phyloP scores from a whole-genome alignment of 2,113 vertebrate genomes.

The Psettodes erumei region DNA sequence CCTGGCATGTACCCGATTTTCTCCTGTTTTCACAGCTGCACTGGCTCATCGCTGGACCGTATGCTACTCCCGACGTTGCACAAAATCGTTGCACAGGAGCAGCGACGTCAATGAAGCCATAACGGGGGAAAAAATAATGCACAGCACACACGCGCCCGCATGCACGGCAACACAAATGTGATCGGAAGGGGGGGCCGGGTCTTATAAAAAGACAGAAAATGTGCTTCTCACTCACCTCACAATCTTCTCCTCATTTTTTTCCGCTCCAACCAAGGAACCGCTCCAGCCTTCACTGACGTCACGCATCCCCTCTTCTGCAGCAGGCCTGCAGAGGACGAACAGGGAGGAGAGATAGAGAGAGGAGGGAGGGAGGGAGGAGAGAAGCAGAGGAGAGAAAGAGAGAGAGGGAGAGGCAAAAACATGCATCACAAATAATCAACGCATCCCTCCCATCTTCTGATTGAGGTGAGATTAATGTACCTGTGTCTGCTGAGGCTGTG shows the following conservation, averaged over 20 bases:
- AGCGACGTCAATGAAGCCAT: conserved; percentile 48
- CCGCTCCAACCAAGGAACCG: conserved; percentile 76
- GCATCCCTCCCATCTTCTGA: conserved; percentile 19
- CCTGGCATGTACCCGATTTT: conserved; percentile 43
- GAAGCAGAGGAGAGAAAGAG: conserved; percentile 25
- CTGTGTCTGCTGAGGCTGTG: conserved; percentile 2
- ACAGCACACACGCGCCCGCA: not conserved
- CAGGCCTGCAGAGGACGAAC: conserved; percentile 75
- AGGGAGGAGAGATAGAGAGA: conserved; percentile 48
- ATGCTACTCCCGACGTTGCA: conserved; percentile 57
- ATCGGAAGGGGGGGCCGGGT: conserved; percentile 2
- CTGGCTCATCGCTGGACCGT: conserved; percentile 43
- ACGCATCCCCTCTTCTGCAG: conserved; percentile 82
- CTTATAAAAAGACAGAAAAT: conserved; percentile 60
- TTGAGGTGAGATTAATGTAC: conserved; percentile 15
- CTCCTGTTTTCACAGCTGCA: conserved; percentile 41
- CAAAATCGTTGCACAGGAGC: conserved; percentile 45
- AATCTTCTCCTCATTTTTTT: conserved; percentile 80
- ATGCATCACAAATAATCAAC: conserved; percentile 10
- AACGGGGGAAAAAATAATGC: not conserved
- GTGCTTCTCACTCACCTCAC: conserved; percentile 80
- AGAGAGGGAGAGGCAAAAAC: conserved; percentile 15
- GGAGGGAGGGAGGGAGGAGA: conserved; percentile 10
- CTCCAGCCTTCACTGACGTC: conserved; percentile 82
- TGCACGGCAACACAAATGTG: not conserved